A percentile compares a stretch with the other conserved stretches of the same genome.
phyloP scores from a whole-genome alignment of 2,888 invertebrate genomes.

The Serripes groenlandicus region DNA sequence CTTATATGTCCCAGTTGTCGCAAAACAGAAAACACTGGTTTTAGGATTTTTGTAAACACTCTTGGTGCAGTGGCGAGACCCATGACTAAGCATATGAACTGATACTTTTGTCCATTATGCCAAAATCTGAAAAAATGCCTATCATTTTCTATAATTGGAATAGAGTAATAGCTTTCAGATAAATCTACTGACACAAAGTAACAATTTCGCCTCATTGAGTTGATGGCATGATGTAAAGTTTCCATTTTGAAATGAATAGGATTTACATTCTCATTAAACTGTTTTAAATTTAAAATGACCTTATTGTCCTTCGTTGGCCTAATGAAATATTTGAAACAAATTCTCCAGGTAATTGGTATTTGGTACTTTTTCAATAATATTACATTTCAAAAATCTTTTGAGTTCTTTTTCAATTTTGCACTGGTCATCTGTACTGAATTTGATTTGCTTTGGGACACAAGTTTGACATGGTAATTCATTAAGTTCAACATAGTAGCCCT shows the following conservation, averaged over 20 bases:
- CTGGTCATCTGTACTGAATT: conserved; percentile 19
- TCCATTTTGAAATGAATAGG: conserved; percentile 51
- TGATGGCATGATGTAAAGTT: conserved; percentile 33
- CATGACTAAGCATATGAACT: conserved; percentile 38
- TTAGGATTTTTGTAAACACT: conserved; percentile 39
- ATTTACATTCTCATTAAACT: conserved; percentile 39
- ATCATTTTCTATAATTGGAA: conserved; percentile 26
- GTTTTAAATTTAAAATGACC: conserved; percentile 44
- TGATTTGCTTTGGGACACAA: conserved; percentile 27
- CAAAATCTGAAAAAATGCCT: conserved; percentile 46
- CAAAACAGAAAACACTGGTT: too few relatives aligned
- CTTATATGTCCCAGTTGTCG: conserved; percentile 32
- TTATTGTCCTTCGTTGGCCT: conserved; percentile 36
- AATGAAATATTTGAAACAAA: conserved; percentile 30
- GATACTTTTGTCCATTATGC: conserved; percentile 34
- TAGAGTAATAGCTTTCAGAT: conserved; percentile 46
- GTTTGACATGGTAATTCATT: conserved; percentile 18
- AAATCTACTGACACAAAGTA: conserved; percentile 44
- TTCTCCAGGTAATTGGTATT: not conserved
- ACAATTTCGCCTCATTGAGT: conserved; percentile 21
- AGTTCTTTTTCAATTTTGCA: conserved; percentile 31
- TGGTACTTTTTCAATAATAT: not conserved
- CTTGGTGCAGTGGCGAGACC: conserved; percentile 28
- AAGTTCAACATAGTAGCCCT: conserved; percentile 44
- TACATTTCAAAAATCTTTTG: not conserved